phyloP scores from a whole-genome alignment of 2,888 invertebrate genomes.

The Trichacis sp. region DNA sequence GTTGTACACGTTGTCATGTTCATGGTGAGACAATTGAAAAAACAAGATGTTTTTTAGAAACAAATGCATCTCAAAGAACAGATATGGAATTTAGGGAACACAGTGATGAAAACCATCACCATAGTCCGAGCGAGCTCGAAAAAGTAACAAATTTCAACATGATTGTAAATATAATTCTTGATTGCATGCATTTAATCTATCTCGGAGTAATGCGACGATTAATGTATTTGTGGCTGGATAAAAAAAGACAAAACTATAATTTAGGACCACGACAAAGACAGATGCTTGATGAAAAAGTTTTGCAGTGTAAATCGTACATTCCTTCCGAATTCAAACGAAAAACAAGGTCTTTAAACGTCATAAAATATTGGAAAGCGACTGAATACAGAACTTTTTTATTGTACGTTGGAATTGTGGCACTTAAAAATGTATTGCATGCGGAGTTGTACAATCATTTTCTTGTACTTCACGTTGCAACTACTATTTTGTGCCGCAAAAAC shows the following conservation, averaged over 20 bases:
- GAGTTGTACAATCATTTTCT: conserved; percentile 12
- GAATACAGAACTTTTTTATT: conserved; percentile 21
- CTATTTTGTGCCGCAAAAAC: conserved; percentile 11
- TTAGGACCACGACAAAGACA: conserved; percentile 9
- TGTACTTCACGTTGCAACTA: conserved; percentile 7
- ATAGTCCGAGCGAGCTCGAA: conserved; percentile 34
- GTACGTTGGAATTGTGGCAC: conserved; percentile 23
- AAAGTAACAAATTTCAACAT: conserved; percentile 45
- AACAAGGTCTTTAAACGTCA: conserved; percentile 17
- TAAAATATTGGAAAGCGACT: conserved; percentile 21
- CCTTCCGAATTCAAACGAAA: conserved; percentile 26
- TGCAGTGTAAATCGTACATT: neutral
- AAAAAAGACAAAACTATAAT: conserved; percentile 15
- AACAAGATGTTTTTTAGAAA: conserved; percentile 36
- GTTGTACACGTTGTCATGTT: conserved; percentile 43
- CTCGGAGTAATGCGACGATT: conserved; percentile 23
- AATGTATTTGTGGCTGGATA: conserved; percentile 16
- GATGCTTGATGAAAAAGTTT: neutral
- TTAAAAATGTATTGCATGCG: conserved; percentile 7
- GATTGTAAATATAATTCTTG: conserved; percentile 44
- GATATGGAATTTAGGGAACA: conserved; percentile 22
- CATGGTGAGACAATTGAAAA: conserved; percentile 27
- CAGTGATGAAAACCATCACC: conserved; percentile 40
- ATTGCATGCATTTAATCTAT: conserved; percentile 31
- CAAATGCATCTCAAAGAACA: conserved; percentile 6